Percentiles rank a stretch among this genome's conserved stretches.
phyloP scores from a whole-genome alignment of 2,888 invertebrate genomes.

The Aphrophora alni region DNA sequence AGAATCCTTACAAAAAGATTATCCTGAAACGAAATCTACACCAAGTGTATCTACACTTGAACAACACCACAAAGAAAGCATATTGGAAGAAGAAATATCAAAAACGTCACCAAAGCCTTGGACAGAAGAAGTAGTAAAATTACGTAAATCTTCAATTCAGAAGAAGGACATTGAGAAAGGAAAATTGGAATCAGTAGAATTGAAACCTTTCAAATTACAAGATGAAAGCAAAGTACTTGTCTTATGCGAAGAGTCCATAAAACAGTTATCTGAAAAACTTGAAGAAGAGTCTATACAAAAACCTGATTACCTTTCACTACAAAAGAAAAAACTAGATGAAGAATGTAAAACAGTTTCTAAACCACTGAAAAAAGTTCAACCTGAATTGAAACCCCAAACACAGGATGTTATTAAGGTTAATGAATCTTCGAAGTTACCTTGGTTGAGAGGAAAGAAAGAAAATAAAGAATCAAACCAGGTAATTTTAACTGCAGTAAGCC shows the following conservation, averaged over 20 bases:
- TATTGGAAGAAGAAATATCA: not conserved
- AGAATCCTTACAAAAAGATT: not conserved
- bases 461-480: not conserved
- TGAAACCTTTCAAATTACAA: constrained; percentile 42
- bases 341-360: constrained; percentile 55
- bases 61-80: not conserved
- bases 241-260: too few species aligned
- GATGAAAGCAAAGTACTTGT: constrained; percentile 28
- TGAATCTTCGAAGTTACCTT: constrained; percentile 34
- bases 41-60: not conserved
- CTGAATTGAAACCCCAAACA: constrained; percentile 28
- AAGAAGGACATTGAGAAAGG: constrained; percentile 53
- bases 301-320: too few species aligned
- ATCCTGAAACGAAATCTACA: constrained; percentile 39
- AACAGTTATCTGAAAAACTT: constrained; percentile 15
- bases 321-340: too few species aligned
- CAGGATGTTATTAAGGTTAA: constrained; percentile 39
- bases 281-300: not conserved
- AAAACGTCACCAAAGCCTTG: constrained; percentile 52
- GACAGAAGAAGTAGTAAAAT: constrained; percentile 56
- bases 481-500: not conserved
- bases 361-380: constrained; percentile 45
- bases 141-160: constrained; percentile 54
- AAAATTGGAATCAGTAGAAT: constrained; percentile 54
- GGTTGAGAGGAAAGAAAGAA: constrained; percentile 42